Evolutionary conservation across 2,888 invertebrate species (phyloP), one percentile per base, ranked within the genome.

Genomic region (Lasioglossum malachurum): DNA sequence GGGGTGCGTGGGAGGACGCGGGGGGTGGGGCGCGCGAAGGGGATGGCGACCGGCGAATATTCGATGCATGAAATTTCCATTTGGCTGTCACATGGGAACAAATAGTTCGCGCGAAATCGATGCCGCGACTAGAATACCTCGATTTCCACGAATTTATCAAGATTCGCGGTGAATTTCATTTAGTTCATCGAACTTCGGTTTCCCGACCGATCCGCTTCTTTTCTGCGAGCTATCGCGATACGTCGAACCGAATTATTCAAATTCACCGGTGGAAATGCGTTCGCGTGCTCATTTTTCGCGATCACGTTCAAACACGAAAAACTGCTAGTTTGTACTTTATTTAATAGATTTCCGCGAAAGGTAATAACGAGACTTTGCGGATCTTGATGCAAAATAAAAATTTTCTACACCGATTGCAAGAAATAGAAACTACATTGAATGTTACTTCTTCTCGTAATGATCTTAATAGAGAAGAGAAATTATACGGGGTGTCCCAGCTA

Each of bases 51-150:
- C 49, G 46, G 35, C 49, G 81, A 83, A 71, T 80, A 60, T 35
- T 83, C 80, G 81, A 71, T 75, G 83, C 75, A 75, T 57, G 38
- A 83, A 75, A 83, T 83, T 71, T 81, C 80, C 83, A 80, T 83
- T 83, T 80, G 69, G 46, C 46, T 60, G 80, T 49, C 57, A 57
- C 49, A 10, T 38, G 41, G 75, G 46, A 75, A 71, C 69, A 71
- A 71, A 80, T 69, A 71, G 71, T 80, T 60, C 16, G 38, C 75
- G 71, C 80, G 69, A 80, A 71, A 80, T 83, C 71, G 82, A 80
- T 67, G 78, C 78, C 78, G 71, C 78, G 78, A 57, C n/a, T 27
- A 57, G 78, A 78, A 41, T 78, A 72, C 72, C 67, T 41, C 41
- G 71, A 44, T 41, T 71, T 38, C 78, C 72, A 72, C 53, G 57